Evolutionary conservation across 2,797 vertebrate species (phyloP).

Genomic region (Pelochelys cantorii): DNA sequence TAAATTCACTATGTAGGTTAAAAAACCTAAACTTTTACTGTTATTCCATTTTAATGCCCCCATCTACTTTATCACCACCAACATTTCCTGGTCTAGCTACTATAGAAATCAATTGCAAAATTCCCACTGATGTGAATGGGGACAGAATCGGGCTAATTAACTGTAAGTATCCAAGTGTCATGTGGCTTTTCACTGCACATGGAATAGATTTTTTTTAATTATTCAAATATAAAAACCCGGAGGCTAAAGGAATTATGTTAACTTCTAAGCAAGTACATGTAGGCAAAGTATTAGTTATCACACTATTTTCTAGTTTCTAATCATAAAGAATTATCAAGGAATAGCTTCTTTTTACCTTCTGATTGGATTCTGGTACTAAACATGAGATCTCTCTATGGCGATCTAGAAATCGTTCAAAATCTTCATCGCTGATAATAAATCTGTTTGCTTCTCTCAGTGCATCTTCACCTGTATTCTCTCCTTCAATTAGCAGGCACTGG

Average conservation of each 20-base stretch:
- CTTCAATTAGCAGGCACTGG: constrained; percentile 93
- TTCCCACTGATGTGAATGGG: background rate
- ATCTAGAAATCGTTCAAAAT: constrained; percentile 89
- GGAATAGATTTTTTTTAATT: background rate
- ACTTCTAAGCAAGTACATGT: background rate
- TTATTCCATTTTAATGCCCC: background rate
- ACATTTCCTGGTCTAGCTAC: background rate
- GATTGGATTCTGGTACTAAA: constrained; percentile 94
- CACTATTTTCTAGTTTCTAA: background rate
- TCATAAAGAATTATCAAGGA: background rate
- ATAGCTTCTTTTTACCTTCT: constrained; percentile 84
- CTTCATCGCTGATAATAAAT: constrained; percentile 88
- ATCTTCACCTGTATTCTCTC: constrained; percentile 90
- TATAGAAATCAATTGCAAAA: background rate
- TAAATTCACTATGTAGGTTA: background rate
- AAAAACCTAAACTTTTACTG: background rate
- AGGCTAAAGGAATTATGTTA: background rate
- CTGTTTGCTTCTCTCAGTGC: constrained; percentile 90
- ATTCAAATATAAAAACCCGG: background rate
- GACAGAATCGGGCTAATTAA: background rate
- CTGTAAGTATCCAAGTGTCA: background rate
- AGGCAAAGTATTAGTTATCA: background rate
- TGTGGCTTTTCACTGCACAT: background rate
- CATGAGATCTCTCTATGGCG: constrained; percentile 86
- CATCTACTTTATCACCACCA: background rate